Percentiles rank a stretch among this genome's conserved stretches.
Evolutionary conservation across 2,888 invertebrate species (phyloP).

Genomic region (Parnassius apollo): DNA sequence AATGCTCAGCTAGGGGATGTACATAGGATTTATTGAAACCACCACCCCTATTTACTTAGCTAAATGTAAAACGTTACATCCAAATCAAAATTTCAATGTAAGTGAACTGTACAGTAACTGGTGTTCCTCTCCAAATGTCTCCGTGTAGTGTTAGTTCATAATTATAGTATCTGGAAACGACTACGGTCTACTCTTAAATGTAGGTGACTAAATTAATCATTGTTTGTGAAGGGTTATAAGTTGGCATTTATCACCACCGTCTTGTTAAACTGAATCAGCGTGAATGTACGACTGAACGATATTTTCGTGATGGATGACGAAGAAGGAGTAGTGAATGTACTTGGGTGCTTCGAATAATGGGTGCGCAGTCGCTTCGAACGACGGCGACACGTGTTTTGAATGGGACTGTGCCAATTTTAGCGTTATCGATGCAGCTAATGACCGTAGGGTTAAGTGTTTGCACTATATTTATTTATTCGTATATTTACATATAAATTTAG

Average conservation of each 20-base stretch:
- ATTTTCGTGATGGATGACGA: constrained; percentile 30
- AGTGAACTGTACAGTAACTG: constrained; percentile 76
- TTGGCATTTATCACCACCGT: constrained; percentile 40
- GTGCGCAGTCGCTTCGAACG: constrained; percentile 28
- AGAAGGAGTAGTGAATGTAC: constrained; percentile 33
- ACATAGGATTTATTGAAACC: constrained; percentile 60
- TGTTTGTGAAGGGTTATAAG: constrained; percentile 48
- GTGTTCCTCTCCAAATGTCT: constrained; percentile 78
- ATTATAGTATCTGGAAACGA: constrained; percentile 60
- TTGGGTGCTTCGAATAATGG: constrained; percentile 31
- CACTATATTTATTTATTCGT: constrained; percentile 79
- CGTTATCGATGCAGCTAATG: constrained; percentile 72
- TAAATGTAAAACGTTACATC: constrained; percentile 59
- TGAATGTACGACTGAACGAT: constrained; percentile 28
- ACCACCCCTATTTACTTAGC: constrained; percentile 64
- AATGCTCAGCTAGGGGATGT: constrained; percentile 76
- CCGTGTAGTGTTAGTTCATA: constrained; percentile 67
- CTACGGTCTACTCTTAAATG: constrained; percentile 60
- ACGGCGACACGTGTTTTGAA: constrained; percentile 49
- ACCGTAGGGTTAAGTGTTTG: constrained; percentile 82
- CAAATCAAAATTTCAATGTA: constrained; percentile 50
- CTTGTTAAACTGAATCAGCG: constrained; percentile 35
- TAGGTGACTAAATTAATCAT: constrained; percentile 57
- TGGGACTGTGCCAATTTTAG: constrained; percentile 80
- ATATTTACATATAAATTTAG: constrained; percentile 79